Percentiles rank a stretch among this genome's conserved stretches.
phyloP scores from a whole-genome alignment of 2,113 vertebrate species.

The Rallus limicola region DNA sequence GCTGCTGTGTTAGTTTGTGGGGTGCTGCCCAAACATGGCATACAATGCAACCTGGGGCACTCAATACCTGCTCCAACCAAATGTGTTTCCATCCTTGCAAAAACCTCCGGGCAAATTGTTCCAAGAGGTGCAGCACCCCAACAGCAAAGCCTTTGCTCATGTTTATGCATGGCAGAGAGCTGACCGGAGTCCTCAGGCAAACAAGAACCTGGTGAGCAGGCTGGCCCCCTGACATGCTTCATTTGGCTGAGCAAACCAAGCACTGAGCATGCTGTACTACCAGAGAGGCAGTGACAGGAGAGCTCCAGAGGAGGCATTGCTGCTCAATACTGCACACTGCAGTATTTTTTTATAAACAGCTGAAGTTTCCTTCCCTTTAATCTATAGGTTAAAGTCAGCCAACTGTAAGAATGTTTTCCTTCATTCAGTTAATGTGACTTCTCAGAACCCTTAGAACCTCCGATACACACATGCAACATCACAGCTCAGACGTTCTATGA shows the following conservation, averaged over 20 bases:
- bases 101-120: neutral
- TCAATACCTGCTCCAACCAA: neutral
- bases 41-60: neutral
- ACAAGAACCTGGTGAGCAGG: neutral
- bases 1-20: neutral
- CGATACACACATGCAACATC: neutral
- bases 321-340: neutral
- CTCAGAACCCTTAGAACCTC: neutral
- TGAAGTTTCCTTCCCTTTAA: fast-evolving
- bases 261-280: fast-evolving
- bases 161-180: neutral
- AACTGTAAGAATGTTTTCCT: neutral
- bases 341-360: fast-evolving
- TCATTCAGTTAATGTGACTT: neutral
- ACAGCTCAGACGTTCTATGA: neutral
- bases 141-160: neutral
- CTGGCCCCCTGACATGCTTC: fast-evolving
- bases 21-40: fast-evolving
- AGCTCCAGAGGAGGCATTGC: fast-evolving
- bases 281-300: neutral
- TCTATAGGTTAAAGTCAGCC: neutral
- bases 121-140: neutral
- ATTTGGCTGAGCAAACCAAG: neutral
- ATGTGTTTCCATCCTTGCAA: neutral
- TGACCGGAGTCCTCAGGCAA: neutral